Conservation (phyloP, 2,888 invertebrate species). For the Amiota mariae region DNA sequence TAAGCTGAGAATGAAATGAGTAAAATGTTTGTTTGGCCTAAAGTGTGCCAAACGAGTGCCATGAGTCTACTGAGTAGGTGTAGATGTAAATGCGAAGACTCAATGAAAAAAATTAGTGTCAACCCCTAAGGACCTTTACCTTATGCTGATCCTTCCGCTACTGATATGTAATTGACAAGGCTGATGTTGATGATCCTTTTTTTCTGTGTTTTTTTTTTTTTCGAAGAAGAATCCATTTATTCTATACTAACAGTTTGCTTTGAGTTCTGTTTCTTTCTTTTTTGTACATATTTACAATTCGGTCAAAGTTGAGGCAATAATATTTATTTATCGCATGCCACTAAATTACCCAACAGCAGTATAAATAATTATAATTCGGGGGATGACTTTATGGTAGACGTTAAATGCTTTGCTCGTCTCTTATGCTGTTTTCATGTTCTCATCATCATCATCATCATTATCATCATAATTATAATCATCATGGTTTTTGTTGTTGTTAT, state of each 20-base stretch:
- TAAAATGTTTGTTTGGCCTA: not conserved
- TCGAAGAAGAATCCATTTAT: not conserved
- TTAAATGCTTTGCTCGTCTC: slow-evolving; percentile 44
- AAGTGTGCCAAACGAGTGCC: slow-evolving; percentile 3
- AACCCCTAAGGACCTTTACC: slow-evolving; percentile 53
- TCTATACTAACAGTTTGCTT: not conserved
- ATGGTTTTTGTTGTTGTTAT: not conserved
- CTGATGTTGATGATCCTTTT: slow-evolving; percentile 52
- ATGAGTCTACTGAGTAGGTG: slow-evolving; percentile 31
- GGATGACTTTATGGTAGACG: slow-evolving; percentile 43
- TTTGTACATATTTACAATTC: slow-evolving; percentile 47
- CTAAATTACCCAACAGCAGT: slow-evolving; percentile 24
- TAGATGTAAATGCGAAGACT: slow-evolving; percentile 50
- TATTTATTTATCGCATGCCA: slow-evolving; percentile 54
- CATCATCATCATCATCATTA: slow-evolving; percentile 17
- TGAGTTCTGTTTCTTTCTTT: not conserved
- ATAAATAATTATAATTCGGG: slow-evolving; percentile 2
- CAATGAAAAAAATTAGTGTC: slow-evolving; percentile 33
- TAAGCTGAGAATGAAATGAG: not conserved
- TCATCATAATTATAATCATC: slow-evolving; percentile 16
- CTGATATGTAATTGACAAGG: slow-evolving; percentile 59
- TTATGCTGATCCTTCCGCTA: slow-evolving; percentile 46
- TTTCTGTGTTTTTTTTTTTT: slow-evolving; percentile 29
- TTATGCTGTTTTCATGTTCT: too few species aligned
- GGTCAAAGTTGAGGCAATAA: slow-evolving; percentile 60